phyloP scores from a whole-genome alignment of 2,888 invertebrate species.

The Ceramica pisi region DNA sequence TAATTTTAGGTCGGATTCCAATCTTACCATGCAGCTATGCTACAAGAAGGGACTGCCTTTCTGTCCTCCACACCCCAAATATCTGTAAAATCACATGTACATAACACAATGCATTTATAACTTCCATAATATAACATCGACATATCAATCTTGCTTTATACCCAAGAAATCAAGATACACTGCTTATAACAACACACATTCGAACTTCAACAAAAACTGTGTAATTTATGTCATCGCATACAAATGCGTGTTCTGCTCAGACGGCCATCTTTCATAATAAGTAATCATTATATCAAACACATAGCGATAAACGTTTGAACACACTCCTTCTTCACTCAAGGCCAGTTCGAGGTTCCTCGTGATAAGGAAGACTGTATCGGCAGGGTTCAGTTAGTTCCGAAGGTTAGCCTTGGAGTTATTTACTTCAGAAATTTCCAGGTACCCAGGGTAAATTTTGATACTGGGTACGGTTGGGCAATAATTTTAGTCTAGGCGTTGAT shows the following conservation, averaged over 20 bases:
- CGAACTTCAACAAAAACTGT: conserved; percentile 41
- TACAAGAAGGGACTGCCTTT: no score
- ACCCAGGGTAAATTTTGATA: neutral
- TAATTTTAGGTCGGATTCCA: no score
- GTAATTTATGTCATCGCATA: conserved; percentile 38
- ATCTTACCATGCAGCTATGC: no score
- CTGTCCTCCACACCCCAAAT: neutral
- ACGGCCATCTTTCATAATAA: conserved; percentile 67
- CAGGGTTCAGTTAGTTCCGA: conserved; percentile 48
- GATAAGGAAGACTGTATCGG: conserved; percentile 39
- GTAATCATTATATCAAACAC: conserved; percentile 75
- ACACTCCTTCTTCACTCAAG: conserved; percentile 70
- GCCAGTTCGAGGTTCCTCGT: conserved; percentile 55
- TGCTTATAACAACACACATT: conserved; percentile 4
- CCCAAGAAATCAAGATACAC: conserved; percentile 3
- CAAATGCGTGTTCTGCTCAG: conserved; percentile 43
- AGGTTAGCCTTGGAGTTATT: neutral
- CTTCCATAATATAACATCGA: neutral
- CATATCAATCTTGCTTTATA: neutral
- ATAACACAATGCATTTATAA: neutral
- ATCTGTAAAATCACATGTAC: neutral
- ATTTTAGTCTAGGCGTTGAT: neutral
- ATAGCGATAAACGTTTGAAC: conserved; percentile 71
- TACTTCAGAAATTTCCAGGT: neutral
- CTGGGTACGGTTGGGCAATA: neutral